Conservation (phyloP, 2,113 vertebrate species). For the Actinemys pallida region DNA sequence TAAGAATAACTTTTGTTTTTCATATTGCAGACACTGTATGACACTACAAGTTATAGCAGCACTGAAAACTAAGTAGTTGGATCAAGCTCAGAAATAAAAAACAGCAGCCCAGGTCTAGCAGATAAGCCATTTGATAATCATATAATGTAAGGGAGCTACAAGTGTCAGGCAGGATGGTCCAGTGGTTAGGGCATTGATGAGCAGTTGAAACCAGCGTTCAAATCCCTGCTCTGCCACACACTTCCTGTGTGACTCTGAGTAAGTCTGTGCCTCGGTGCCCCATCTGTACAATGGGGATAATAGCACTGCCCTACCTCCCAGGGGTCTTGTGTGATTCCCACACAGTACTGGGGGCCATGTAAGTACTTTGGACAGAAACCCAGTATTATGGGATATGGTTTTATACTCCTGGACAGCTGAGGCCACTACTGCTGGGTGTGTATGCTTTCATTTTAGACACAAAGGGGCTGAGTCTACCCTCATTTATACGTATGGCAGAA, state of each 20-base stretch:
- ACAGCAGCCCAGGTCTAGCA: not conserved
- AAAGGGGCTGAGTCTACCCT: not conserved
- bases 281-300: too few relatives aligned
- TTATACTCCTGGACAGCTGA: not conserved
- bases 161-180: not conserved
- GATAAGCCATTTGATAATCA: not conserved
- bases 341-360: too few relatives aligned
- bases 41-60: not conserved
- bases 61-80: not conserved
- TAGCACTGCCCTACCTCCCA: too few relatives aligned
- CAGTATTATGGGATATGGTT: not conserved
- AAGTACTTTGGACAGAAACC: too few relatives aligned
- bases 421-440: too few relatives aligned
- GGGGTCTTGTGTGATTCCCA: too few relatives aligned
- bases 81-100: not conserved
- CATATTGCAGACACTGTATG: not conserved
- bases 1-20: not conserved
- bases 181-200: not conserved
- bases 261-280: too few relatives aligned
- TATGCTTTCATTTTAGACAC: not conserved
- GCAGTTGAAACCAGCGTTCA: not conserved
- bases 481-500: not conserved
- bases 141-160: not conserved
- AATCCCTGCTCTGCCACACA: too few relatives aligned
- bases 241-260: too few relatives aligned